phyloP scores from a whole-genome alignment of 1,140 invertebrate genomes.

The Zophobas atratus region DNA sequence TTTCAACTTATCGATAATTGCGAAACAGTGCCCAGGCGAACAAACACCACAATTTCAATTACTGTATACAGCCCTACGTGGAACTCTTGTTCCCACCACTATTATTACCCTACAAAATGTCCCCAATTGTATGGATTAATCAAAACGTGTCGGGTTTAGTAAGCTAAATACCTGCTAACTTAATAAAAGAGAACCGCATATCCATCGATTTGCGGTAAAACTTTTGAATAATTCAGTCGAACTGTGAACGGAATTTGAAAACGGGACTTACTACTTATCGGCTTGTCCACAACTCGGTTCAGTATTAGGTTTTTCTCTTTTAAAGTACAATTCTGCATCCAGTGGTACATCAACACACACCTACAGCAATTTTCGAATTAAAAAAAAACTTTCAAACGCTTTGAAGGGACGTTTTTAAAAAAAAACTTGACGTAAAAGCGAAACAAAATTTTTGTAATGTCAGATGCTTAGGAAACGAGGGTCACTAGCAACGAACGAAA shows the following conservation, averaged over 20 bases:
- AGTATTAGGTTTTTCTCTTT: neutral
- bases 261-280: neutral
- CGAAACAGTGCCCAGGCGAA: no score
- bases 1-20: no score
- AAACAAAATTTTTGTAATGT: neutral
- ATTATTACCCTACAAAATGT: neutral
- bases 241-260: neutral
- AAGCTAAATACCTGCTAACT: neutral
- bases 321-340: neutral
- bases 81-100: neutral
- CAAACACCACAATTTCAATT: no score
- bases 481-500: no score
- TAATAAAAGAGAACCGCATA: conserved; percentile 12
- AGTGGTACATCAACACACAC: neutral
- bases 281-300: neutral
- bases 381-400: neutral
- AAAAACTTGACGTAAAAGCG: neutral
- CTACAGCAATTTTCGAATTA: neutral
- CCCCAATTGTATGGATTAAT: neutral
- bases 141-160: conserved; percentile 1
- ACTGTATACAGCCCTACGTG: no score
- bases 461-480: neutral
- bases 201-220: neutral
- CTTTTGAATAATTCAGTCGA: neutral
- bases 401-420: neutral